Percentiles rank a stretch among this genome's conserved stretches.
Evolutionary conservation across 2,888 invertebrate genomes (phyloP).

Genomic region (Drosophila cognata): DNA sequence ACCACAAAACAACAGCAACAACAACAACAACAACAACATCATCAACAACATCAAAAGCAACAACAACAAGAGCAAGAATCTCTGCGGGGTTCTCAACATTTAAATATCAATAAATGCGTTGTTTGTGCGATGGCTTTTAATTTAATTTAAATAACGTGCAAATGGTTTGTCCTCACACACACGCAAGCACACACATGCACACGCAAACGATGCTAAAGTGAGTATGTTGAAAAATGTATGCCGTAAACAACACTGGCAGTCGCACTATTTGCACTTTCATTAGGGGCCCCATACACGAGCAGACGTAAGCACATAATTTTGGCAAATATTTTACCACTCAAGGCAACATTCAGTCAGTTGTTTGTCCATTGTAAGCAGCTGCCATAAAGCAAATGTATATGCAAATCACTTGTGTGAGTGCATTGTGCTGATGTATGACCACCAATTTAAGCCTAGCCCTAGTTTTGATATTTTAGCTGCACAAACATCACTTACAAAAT

Average conservation of each 20-base stretch:
- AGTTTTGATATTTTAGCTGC: conserved; percentile 59
- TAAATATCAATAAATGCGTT: conserved; percentile 77
- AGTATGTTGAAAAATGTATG: conserved; percentile 52
- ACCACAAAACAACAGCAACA: conserved; percentile 58
- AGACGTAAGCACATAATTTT: conserved; percentile 29
- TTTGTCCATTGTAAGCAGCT: conserved; percentile 54
- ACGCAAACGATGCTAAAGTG: not conserved
- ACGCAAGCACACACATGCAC: not conserved
- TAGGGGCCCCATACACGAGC: conserved; percentile 30
- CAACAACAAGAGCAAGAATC: conserved; percentile 4
- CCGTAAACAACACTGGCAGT: conserved; percentile 57
- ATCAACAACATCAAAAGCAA: conserved; percentile 21
- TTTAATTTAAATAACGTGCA: conserved; percentile 72
- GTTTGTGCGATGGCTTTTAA: conserved; percentile 71
- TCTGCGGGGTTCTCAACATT: conserved; percentile 51
- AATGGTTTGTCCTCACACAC: conserved; percentile 7
- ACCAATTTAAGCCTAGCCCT: conserved; percentile 46
- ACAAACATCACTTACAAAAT: conserved; percentile 61
- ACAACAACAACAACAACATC: conserved; percentile 25
- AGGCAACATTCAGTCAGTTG: conserved; percentile 54
- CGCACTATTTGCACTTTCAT: conserved; percentile 68
- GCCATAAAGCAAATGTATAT: conserved; percentile 55
- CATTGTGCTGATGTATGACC: conserved; percentile 28
- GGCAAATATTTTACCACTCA: conserved; percentile 69
- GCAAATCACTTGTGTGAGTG: conserved; percentile 40